A percentile compares a stretch with the other conserved stretches of the same genome.
Evolutionary conservation across 2,113 vertebrate species (phyloP).

Genomic region (sheep (Ovis aries)): ARS-UI_Ramb_v3.0 NC_056065.1:6874001-6874500

Average conservation of each 20-base stretch:
- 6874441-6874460: no score
- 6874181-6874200: not conserved
- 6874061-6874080: not conserved
- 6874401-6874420: no score
- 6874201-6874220: not conserved
- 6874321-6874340: no score
- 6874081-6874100: not conserved
- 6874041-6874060: not conserved
- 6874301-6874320: no score
- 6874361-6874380: no score
- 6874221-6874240: not conserved
- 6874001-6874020: not conserved
- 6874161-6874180: not conserved
- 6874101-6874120: not conserved
- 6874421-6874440: no score
- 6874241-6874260: not conserved
- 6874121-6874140: not conserved
- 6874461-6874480: no score
- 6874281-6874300: fast-evolving
- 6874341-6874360: no score
- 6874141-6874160: not conserved
- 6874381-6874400: no score
- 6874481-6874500: no score
- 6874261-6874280: not conserved
- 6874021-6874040: not conserved